phyloP scores from a whole-genome alignment of 92 coral and sea anemone species.

The Parazoanthus atlanticus region DNA sequence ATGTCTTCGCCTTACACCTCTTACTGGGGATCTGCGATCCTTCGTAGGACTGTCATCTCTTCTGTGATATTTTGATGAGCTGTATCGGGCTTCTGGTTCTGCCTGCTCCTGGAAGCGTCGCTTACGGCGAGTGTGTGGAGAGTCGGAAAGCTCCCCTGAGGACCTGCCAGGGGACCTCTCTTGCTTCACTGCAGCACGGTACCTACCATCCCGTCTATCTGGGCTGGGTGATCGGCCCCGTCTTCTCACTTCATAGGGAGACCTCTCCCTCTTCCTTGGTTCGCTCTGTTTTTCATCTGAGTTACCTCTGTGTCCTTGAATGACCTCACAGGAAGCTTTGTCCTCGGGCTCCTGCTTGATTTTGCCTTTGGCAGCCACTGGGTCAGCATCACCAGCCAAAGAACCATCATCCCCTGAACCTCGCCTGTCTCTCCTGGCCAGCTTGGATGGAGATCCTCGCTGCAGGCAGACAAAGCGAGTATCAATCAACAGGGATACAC shows the following conservation, averaged over 20 bases:
- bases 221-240: background rate
- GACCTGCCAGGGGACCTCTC: slow-evolving; percentile 20
- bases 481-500: slow-evolving; percentile 27
- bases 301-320: background rate
- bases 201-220: background rate
- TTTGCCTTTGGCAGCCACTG: background rate
- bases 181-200: background rate
- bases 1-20: slow-evolving; percentile 5
- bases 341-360: slow-evolving; percentile 29
- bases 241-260: background rate
- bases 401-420: slow-evolving; percentile 15
- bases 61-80: slow-evolving; percentile 27
- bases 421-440: slow-evolving; percentile 50
- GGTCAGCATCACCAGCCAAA: background rate
- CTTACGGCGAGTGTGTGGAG: slow-evolving; percentile 5
- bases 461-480: slow-evolving; percentile 54
- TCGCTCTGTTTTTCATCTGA: background rate
- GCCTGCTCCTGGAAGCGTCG: slow-evolving; percentile 32
- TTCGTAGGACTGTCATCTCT: slow-evolving; percentile 20
- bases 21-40: background rate
- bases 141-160: slow-evolving; percentile 40
- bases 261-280: background rate
- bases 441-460: slow-evolving; percentile 48
- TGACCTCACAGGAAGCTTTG: background rate
- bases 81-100: slow-evolving; percentile 25